phyloP scores from a whole-genome alignment of 2,888 invertebrate genomes.

The Hymenopus coronatus region DNA sequence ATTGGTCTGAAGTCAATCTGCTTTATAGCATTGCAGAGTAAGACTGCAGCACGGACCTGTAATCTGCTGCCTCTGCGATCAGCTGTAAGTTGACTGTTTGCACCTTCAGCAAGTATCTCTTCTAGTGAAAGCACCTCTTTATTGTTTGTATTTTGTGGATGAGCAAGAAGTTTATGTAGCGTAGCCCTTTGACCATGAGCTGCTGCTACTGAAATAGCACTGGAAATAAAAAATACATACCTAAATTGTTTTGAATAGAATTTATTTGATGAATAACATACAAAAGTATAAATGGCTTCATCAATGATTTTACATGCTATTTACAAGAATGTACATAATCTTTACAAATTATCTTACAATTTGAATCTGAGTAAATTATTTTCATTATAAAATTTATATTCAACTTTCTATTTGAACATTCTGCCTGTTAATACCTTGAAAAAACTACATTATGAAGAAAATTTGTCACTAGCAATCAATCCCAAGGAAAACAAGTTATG shows the following conservation, averaged over 20 bases:
- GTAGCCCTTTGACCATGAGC: slow-evolving; percentile 81
- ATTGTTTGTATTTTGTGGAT: slow-evolving; percentile 63
- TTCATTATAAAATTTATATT: too few relatives aligned
- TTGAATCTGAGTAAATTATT: too few relatives aligned
- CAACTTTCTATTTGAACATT: too few relatives aligned
- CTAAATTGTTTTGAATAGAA: not conserved
- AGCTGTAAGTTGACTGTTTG: slow-evolving; percentile 38
- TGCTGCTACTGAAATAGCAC: slow-evolving; percentile 86
- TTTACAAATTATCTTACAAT: too few relatives aligned
- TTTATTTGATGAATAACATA: not conserved
- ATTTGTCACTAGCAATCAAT: too few relatives aligned
- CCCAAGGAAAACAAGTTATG: too few relatives aligned
- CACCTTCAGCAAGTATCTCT: slow-evolving; percentile 87
- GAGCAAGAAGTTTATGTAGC: slow-evolving; percentile 73
- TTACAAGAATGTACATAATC: too few relatives aligned
- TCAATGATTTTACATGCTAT: not conserved
- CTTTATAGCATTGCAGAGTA: not conserved
- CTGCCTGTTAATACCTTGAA: too few relatives aligned
- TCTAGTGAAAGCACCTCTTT: slow-evolving; percentile 80
- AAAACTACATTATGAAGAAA: too few relatives aligned
- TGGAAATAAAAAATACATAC: slow-evolving; percentile 41
- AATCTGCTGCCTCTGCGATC: slow-evolving; percentile 39
- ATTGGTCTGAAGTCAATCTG: too few relatives aligned
- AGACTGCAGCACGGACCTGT: slow-evolving; percentile 35
- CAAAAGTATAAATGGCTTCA: not conserved